Evolutionary conservation across 2,888 invertebrate species (phyloP), one percentile per base, ranked within the genome.

Genomic region (Drosophila histrio): DNA sequence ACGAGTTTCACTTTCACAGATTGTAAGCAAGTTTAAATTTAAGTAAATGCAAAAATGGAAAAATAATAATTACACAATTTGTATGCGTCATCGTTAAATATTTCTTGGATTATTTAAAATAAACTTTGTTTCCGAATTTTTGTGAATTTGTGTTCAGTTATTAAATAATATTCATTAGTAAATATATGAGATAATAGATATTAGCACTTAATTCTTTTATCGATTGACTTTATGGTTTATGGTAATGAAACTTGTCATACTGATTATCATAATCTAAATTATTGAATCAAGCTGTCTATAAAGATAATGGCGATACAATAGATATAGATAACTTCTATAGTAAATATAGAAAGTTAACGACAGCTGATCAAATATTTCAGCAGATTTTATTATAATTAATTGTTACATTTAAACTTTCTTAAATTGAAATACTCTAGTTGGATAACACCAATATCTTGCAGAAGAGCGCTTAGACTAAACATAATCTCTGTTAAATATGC

Each of bases 281-380:
- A 46, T 32, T 5, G 36, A 28, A 26, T 41, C 28, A 36, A 19
- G 11, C 15, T 17, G 15, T n/a, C 8, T 19, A 24, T 64, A 52
- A 64, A 64, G 46, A 64, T 64, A 46, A 36, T 17, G 9, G 9
- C 9, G 44, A 24, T 28, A 44, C 15, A 5, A 9, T 6, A 11
- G 11, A 26, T 28, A 28, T 13, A 15, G 5, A 26, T 26, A n/a
- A 30, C 28, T 30, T 11, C 2, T 11, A 30, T 1, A 30, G 2
- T 30, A 11, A 30, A 3, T 30, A 3, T 30, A 30, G 28, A n/a
- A 11, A 11, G n/a, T 30, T 3, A 4, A 1, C 5, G 8, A 5
- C 5, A 2, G 6, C 19, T 19, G 4, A 21, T 6, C 5, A n/a
- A 11, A 21, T 5, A 2, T 19, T 6, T 4, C 19, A 21, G 0